A percentile compares a stretch with the other conserved stretches of the same genome.
Conservation (phyloP, 2,797 vertebrate genomes). For the Heteromormyrus szaboi region DNA sequence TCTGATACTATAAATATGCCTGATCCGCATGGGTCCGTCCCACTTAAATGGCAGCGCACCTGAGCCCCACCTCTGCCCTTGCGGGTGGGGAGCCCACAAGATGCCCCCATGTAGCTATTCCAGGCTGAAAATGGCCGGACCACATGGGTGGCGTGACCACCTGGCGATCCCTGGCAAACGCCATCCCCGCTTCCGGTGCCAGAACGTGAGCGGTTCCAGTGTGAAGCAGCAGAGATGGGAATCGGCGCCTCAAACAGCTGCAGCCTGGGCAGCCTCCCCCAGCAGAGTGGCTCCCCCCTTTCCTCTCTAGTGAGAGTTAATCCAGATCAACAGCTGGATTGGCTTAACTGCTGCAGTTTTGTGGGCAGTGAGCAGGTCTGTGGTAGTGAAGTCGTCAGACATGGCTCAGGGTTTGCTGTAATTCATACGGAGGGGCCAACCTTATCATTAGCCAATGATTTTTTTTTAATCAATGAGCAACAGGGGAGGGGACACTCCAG, state of each 20-base stretch:
- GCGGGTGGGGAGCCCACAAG: not conserved
- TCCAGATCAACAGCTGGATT: not conserved
- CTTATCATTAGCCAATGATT: not conserved
- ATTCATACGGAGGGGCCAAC: not conserved
- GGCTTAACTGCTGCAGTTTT: not conserved
- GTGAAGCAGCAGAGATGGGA: not conserved
- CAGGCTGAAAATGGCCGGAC: not conserved
- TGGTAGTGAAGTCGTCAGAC: not conserved
- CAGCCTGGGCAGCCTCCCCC: not conserved
- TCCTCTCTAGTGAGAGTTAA: not conserved
- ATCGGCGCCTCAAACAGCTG: not conserved
- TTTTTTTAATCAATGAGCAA: not conserved
- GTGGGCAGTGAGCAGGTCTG: not conserved
- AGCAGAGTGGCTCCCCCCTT: not conserved
- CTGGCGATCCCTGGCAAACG: not conserved
- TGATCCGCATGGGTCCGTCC: not conserved
- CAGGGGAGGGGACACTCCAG: not conserved
- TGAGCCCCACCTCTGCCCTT: not conserved
- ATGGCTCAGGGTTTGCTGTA: not conserved
- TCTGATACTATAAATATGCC: not conserved
- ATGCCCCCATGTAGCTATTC: not conserved
- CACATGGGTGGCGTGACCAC: not conserved
- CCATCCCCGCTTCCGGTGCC: not conserved
- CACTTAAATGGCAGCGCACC: not conserved
- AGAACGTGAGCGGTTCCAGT: not conserved